Evolutionary conservation across 2,797 vertebrate genomes (phyloP), one percentile per base, ranked within the genome.

Genomic region (Anabacerthia variegaticeps): DNA sequence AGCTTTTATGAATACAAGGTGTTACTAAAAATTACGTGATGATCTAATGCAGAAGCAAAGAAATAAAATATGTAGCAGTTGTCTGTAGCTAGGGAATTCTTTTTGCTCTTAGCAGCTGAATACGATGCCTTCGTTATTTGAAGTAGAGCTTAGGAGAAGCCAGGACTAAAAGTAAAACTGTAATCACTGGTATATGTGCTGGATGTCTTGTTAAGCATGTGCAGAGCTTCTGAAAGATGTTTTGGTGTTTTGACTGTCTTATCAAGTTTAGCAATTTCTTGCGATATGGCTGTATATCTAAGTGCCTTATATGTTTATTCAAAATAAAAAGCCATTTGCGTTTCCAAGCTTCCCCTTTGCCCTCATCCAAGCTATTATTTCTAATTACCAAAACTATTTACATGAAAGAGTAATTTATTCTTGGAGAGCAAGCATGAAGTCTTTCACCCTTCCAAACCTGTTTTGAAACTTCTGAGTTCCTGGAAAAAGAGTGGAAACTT

Each of bases 101-200:
- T 68, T 39, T 34, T 77, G 39, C 12, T 76, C 44, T 87, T 37
- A 16, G 48, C 0, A 0, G n/a, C 55, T 67, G 81, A 68, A 67
- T 19, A 23, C 0, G 0, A 52, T 37, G 58, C 10, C 28, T 65
- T 81, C 4, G 4, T 63, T 74, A 28, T 19, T 8, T 3, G 1
- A 41, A 61, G 32, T 1, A 48, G 41, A 34, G 13, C 21, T 80
- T n/a, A 49, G 15, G 22, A 59, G 44, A 52, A 75, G 27, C 30
- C 36, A 48, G 32, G 51, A 79, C 21, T 71, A 61, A n/a, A 78
- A 30, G 51, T 10, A 67, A 56, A 76, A 28, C 32, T 78, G 65
- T 24, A 66, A 36, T 52, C 28, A 19, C 8, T 77, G 41, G 28
- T 56, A 1, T 12, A 3, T 19, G 2, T 68, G 24, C n/a, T 77